phyloP scores from a whole-genome alignment of 2,888 invertebrate species.

The Cerastoderma edule region DNA sequence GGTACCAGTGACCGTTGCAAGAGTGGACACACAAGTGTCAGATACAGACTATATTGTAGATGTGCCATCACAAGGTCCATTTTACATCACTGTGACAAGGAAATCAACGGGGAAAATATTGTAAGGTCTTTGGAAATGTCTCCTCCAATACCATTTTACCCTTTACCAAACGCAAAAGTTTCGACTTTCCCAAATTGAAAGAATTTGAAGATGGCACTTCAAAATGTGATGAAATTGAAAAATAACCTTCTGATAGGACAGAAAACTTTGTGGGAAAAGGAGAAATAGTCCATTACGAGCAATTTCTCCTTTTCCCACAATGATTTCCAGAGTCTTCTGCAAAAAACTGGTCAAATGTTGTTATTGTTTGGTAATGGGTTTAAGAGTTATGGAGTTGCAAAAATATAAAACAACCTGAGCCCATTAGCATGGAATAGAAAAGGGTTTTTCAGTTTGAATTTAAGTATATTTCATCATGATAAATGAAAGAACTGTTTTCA shows the following conservation, averaged over 20 bases:
- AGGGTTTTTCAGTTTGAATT: too few species aligned
- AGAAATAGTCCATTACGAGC: slow-evolving; percentile 1
- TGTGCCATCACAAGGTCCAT: slow-evolving; percentile 45
- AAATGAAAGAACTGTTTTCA: too few species aligned
- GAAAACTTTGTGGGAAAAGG: slow-evolving; percentile 6
- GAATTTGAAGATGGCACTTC: background rate
- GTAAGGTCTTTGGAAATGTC: slow-evolving; percentile 67
- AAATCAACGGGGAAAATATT: slow-evolving; percentile 66
- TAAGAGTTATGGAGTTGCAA: too few species aligned
- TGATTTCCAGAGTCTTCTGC: slow-evolving; percentile 12
- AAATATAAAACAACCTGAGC: too few species aligned
- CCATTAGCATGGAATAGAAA: too few species aligned
- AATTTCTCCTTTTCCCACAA: background rate
- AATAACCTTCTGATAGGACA: background rate
- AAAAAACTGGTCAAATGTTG: too few species aligned
- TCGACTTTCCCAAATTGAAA: background rate
- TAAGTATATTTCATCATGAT: too few species aligned
- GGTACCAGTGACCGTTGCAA: slow-evolving; percentile 75
- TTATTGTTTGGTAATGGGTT: background rate
- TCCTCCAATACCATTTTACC: too few species aligned
- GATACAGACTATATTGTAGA: slow-evolving; percentile 38
- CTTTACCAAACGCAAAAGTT: too few species aligned
- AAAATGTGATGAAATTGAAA: too few species aligned
- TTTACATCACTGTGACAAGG: slow-evolving; percentile 64
- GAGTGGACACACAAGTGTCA: slow-evolving; percentile 35